Base-by-base conservation (phyloP, 1,140 invertebrate species). In the Schlechtendalia chinensis region DNA sequence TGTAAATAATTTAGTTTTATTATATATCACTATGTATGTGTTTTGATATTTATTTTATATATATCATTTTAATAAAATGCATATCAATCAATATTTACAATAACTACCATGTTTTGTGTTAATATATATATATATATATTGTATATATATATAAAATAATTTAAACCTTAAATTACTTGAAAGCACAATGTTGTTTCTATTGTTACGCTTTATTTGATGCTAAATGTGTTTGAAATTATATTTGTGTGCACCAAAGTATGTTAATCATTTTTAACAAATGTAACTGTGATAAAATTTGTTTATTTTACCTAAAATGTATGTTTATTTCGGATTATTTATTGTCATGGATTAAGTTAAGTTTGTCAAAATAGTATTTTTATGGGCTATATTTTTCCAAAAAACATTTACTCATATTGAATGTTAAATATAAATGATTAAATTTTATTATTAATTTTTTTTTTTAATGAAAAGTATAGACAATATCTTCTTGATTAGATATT, bases 231-330 rank as follows among this genome's bases (percentile, higher is more conserved):
- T 53, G 47, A 27, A 53, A 27, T 50, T 19, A 53, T 71, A 27
- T 53, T 53, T 53, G 47, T 71, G 39, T 69, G n/a, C 65, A 69
- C 65, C 65, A 69, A 69, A 69, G 39, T 69, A 47, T 69, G 67
- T 71, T 71, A 50, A 53, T 71, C 45, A 27, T 71, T 45, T 71
- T 69, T 53, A 71, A 71, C 69, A 71, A 71, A 27, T 29, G 8
- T 71, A 71, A 71, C 69, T 71, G 69, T 71, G 69, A 71, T 71
- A 71, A 71, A 39, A 10, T 71, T 71, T 71, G 29, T 50, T 50
- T 71, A 67, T 50, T 50, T 50, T 71, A 71, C 47, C 69, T 53
- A 71, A 71, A 53, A 29, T 71, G 12, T 71, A 53, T 71, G 10
- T 53, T 53, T 71, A 71, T 27, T 29, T 27, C 24, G 27, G 47